Evolutionary conservation across 2,888 invertebrate species (phyloP).

Genomic region (Trimorus sp.): DNA sequence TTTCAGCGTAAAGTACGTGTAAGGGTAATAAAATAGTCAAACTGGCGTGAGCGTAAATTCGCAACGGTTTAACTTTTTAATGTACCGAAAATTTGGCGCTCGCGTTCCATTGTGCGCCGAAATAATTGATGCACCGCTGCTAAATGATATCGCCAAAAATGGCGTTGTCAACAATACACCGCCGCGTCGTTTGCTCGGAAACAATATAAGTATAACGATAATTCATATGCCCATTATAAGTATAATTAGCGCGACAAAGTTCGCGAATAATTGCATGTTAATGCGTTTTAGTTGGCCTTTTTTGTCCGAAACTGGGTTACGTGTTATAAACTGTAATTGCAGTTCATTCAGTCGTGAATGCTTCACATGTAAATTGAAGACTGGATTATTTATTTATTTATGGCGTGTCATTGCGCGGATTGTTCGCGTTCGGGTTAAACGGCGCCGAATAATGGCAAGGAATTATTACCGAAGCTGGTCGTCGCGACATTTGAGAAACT

Average conservation of each 20-base stretch:
- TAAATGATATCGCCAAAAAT: slow-evolving; percentile 17
- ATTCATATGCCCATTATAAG: slow-evolving; percentile 37
- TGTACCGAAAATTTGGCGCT: background rate
- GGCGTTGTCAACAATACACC: slow-evolving; percentile 5
- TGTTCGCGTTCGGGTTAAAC: too few relatives aligned
- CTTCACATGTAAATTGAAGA: slow-evolving; percentile 23
- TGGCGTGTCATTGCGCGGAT: background rate
- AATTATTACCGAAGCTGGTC: too few relatives aligned
- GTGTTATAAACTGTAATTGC: slow-evolving; percentile 26
- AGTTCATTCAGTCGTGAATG: slow-evolving; percentile 17
- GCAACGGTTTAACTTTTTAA: background rate
- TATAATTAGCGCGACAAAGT: slow-evolving; percentile 34
- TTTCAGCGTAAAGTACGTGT: too few relatives aligned
- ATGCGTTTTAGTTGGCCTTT: slow-evolving; percentile 30
- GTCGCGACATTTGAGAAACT: too few relatives aligned
- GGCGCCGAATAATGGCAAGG: too few relatives aligned
- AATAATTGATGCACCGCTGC: slow-evolving; percentile 7
- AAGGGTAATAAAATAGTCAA: too few relatives aligned
- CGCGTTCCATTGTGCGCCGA: background rate
- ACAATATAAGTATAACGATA: slow-evolving; percentile 38
- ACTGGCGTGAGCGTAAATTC: too few relatives aligned
- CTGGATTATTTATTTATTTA: slow-evolving; percentile 32
- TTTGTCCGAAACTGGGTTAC: slow-evolving; percentile 21
- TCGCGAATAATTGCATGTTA: slow-evolving; percentile 36
- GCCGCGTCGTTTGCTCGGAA: slow-evolving; percentile 7